Conservation (phyloP, 2,888 invertebrate genomes). For the Cantharis flavilabris region DNA sequence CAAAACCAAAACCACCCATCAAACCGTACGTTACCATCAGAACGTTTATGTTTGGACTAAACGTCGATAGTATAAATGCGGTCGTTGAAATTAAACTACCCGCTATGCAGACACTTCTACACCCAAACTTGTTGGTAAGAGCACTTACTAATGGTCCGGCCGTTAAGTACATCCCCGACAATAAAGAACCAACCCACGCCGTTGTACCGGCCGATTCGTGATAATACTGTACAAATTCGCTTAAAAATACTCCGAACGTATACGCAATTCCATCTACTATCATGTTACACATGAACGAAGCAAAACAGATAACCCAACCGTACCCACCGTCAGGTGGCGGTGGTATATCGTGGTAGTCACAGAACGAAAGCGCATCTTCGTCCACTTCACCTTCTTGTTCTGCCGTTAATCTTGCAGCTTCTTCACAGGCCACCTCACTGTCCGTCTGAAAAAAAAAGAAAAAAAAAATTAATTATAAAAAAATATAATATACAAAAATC, state of each 20-base stretch:
- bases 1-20: slow-evolving; percentile 76
- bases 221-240: slow-evolving; percentile 79
- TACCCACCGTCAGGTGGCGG: slow-evolving; percentile 91
- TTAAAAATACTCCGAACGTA: slow-evolving; percentile 92
- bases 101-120: slow-evolving; percentile 89
- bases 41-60: slow-evolving; percentile 83
- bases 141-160: slow-evolving; percentile 95
- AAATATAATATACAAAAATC: too few species aligned
- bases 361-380: slow-evolving; percentile 60
- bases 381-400: slow-evolving; percentile 67
- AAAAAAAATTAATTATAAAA: neutral
- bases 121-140: slow-evolving; percentile 94
- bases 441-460: slow-evolving; percentile 70
- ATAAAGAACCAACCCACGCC: slow-evolving; percentile 92
- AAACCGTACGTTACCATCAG: slow-evolving; percentile 93
- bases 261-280: slow-evolving; percentile 99
- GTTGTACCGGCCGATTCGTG: slow-evolving; percentile 84
- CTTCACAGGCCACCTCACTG: slow-evolving; percentile 85
- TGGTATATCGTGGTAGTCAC: slow-evolving; percentile 78
- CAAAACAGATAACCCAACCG: slow-evolving; percentile 94
- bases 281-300: slow-evolving; percentile 97
- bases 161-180: slow-evolving; percentile 94
- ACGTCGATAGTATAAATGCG: slow-evolving; percentile 87
- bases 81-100: slow-evolving; percentile 84
- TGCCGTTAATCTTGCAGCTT: slow-evolving; percentile 76